phyloP scores from a whole-genome alignment of 2,888 invertebrate genomes.

The Patella depressa region DNA sequence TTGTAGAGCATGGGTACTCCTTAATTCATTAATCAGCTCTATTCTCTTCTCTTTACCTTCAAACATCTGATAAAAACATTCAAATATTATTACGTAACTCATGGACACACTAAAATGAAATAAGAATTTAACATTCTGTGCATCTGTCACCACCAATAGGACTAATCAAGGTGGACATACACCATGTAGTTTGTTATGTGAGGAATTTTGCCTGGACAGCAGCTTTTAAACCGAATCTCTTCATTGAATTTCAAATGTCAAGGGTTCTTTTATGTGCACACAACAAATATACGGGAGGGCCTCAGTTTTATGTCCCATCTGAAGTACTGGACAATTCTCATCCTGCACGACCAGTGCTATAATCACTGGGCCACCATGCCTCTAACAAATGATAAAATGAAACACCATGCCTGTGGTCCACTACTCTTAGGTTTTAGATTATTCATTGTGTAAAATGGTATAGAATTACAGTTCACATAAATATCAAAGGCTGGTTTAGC shows the following conservation, averaged over 20 bases:
- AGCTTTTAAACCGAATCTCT: not conserved
- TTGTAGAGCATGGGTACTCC: slow-evolving; percentile 78
- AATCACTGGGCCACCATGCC: no score
- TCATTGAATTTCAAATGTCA: no score
- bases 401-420: no score
- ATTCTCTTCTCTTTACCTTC: slow-evolving; percentile 80
- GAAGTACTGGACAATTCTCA: not conserved
- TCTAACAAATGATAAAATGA: no score
- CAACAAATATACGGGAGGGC: no score
- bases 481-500: no score
- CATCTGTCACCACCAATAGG: not conserved
- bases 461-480: no score
- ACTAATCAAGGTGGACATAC: not conserved
- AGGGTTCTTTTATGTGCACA: no score
- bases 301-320: no score
- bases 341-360: not conserved
- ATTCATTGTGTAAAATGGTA: no score
- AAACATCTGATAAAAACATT: slow-evolving; percentile 76
- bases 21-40: slow-evolving; percentile 81
- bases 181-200: not conserved
- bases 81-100: not conserved
- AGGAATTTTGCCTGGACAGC: not conserved
- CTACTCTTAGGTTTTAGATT: no score
- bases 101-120: not conserved
- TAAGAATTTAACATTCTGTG: not conserved